These are phyloP conservation scores for Drosophila bocqueti DNA, from an alignment of 1,140 invertebrate species.

Conservation along the genomic window DNA sequence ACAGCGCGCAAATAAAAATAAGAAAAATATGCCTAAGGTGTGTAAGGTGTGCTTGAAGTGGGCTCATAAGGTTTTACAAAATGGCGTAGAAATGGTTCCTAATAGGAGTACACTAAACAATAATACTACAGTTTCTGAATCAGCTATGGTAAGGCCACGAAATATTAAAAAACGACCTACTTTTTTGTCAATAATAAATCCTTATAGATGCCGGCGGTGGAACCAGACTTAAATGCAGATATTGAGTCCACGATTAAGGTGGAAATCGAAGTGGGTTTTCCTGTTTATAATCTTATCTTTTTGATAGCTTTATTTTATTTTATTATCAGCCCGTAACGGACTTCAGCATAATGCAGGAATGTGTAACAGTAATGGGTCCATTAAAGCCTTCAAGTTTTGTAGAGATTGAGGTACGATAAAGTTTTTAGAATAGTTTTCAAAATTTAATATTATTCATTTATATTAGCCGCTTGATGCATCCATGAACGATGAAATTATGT, in stretches of 20 bases:
- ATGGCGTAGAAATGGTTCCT: not conserved
- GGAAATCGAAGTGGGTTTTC: conserved; percentile 1
- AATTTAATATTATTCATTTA: not conserved
- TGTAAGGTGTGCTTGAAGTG: conserved; percentile 6
- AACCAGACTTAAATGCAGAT: not conserved
- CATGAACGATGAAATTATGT: conserved; percentile 5
- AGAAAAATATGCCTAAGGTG: fast-evolving
- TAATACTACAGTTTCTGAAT: too few relatives aligned
- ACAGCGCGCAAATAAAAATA: not conserved
- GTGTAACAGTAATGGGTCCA: not conserved
- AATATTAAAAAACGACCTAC: not conserved
- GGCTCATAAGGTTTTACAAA: not conserved
- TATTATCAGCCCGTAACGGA: not conserved
- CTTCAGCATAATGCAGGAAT: not conserved
- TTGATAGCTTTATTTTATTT: not conserved
- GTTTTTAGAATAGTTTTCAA: too few relatives aligned
- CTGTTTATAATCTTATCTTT: too few relatives aligned
- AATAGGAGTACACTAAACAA: not conserved
- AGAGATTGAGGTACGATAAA: not conserved
- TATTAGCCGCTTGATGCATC: not conserved
- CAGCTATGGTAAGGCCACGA: not conserved
- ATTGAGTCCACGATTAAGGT: not conserved
- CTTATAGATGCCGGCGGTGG: not conserved
- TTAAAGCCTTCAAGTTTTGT: not conserved
- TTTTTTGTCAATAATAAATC: too few relatives aligned